These are phyloP conservation scores for Dorcus parallelipipedus DNA, from an alignment of 2,888 invertebrate species.

Conservation along the genomic window DNA sequence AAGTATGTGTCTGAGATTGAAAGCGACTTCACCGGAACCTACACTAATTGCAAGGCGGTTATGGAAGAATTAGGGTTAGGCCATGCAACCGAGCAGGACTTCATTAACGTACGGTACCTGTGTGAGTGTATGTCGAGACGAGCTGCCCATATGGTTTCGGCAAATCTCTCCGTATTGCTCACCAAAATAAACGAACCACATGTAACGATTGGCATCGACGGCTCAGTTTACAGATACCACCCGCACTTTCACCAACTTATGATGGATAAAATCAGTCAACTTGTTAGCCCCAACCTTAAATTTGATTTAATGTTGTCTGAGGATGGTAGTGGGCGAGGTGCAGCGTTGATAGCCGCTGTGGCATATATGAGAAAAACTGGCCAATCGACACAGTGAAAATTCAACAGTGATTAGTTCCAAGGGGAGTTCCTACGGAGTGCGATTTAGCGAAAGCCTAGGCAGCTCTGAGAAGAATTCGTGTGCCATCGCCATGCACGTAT, in stretches of 20 bases:
- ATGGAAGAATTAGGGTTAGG: slow-evolving; percentile 84
- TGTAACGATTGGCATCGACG: slow-evolving; percentile 94
- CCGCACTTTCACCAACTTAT: slow-evolving; percentile 95
- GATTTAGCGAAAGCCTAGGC: slow-evolving; percentile 18
- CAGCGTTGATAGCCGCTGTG: slow-evolving; percentile 93
- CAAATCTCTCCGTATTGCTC: slow-evolving; percentile 83
- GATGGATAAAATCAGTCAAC: slow-evolving; percentile 79
- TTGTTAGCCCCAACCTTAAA: slow-evolving; percentile 71
- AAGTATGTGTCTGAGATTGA: slow-evolving; percentile 99
- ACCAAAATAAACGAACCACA: slow-evolving; percentile 86
- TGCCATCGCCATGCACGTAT: too few species aligned
- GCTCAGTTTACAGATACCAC: slow-evolving; percentile 94
- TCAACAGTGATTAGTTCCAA: slow-evolving; percentile 16
- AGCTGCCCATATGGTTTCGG: slow-evolving; percentile 90
- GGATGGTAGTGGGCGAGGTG: slow-evolving; percentile 95
- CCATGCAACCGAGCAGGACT: slow-evolving; percentile 85
- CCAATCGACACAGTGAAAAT: background rate
- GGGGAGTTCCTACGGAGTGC: slow-evolving; percentile 26
- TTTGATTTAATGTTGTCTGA: slow-evolving; percentile 93
- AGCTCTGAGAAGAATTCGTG: slow-evolving; percentile 16
- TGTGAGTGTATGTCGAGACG: slow-evolving; percentile 90
- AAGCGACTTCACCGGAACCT: slow-evolving; percentile 76
- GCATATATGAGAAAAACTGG: slow-evolving; percentile 51
- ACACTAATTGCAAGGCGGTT: slow-evolving; percentile 72
- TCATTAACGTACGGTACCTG: slow-evolving; percentile 85